Base-by-base conservation (phyloP, 2,888 invertebrate genomes). In the Hololepta plana region DNA sequence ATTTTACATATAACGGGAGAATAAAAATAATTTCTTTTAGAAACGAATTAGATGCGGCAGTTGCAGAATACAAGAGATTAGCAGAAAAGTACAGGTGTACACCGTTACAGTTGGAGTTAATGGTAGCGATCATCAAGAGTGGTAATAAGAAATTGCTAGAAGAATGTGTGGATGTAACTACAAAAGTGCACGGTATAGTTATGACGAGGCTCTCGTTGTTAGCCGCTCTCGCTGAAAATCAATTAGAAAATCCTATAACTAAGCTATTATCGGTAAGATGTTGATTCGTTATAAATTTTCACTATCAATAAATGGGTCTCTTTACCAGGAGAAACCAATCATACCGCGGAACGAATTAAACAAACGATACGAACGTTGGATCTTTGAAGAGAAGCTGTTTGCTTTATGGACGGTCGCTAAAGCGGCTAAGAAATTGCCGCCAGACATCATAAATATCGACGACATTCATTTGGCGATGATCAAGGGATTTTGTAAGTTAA, bases 71-170 rank as follows among this genome's bases (percentile, higher is more conserved):
- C 38, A 44, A 48, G 10, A 42, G 52, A 1, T 45, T 65, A 26
- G 57, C 62, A 0, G 42, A 51, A 2, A 55, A 58, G 21, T 64
- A 69, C 42, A 61, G 58, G 26, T 65, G 62, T 35, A 69, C 72
- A 0, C 76, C 76, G 0, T 44, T 72, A 6, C 69, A 71, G 40
- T 64, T 71, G 35, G 73, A 73, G 46, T 34, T 77, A 1, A 41
- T 73, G 3, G 34, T 36, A n/a, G 40, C 47, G 26, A 32, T 62
- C 19, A 43, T 59, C 19, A 46, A 49, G 17, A n/a, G n/a, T 7
- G 17, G n/a, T 17, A 7, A 7, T 7, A 17, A 17, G n/a, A 17
- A 17, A 17, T 17, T 7, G 7, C n/a, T 17, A 17, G 17, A 7
- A 7, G 17, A 17, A 17, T 7, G 7, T 7, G 7, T 17, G n/a